A percentile compares a stretch with the other conserved stretches of the same genome.
Evolutionary conservation across 2,113 vertebrate genomes (phyloP).

Genomic region (Larimichthys polyactis): DNA sequence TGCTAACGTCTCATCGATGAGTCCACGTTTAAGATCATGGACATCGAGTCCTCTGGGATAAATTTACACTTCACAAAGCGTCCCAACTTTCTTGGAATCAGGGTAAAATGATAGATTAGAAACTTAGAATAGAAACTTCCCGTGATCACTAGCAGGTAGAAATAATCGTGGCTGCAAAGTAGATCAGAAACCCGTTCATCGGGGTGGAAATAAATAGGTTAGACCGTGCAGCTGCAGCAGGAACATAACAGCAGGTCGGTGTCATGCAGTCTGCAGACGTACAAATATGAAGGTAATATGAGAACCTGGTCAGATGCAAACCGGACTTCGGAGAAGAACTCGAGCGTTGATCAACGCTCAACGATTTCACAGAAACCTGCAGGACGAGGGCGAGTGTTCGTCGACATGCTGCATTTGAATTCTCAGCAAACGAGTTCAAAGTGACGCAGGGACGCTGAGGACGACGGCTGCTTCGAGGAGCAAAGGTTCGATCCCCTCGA

Average conservation of each 20-base stretch:
- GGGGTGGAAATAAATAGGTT: neutral
- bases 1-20: too few species aligned
- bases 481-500: neutral
- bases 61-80: too few species aligned
- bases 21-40: too few species aligned
- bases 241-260: neutral
- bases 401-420: neutral
- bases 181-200: neutral
- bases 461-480: neutral
- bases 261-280: neutral
- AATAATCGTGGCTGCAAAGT: neutral
- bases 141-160: neutral
- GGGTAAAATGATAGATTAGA: too few species aligned
- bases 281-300: neutral
- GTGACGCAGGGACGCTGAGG: neutral
- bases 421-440: neutral
- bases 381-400: neutral
- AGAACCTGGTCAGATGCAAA: neutral
- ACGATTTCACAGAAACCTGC: neutral
- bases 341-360: neutral
- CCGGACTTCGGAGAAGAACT: neutral
- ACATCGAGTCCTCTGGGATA: too few species aligned
- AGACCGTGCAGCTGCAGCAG: neutral
- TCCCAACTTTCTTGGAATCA: too few species aligned
- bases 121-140: too few species aligned